Conservation (phyloP, 2,113 vertebrate genomes). For the Camelus dromedarius region DNA sequence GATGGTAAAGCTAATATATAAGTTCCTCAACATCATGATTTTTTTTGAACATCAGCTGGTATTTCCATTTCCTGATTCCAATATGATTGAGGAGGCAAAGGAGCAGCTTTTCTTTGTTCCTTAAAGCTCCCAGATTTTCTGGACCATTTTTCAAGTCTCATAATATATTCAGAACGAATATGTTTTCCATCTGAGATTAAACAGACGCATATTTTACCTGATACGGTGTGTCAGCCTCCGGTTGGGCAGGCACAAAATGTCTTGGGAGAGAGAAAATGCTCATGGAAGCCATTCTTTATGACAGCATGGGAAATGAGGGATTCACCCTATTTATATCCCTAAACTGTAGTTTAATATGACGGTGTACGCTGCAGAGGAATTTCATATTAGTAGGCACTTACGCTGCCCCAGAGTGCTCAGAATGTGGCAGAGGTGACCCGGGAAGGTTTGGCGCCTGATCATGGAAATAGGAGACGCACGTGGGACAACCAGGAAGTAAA, state of each 20-base stretch:
- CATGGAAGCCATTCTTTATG: background rate
- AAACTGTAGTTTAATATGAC: background rate
- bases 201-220: background rate
- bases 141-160: background rate
- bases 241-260: background rate
- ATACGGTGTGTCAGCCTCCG: background rate
- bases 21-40: background rate
- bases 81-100: background rate
- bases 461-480: background rate
- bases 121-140: background rate
- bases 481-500: background rate
- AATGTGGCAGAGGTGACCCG: background rate
- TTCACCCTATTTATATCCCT: background rate
- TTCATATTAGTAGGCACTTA: background rate
- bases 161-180: background rate
- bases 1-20: background rate
- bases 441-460: background rate
- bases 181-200: background rate
- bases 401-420: background rate
- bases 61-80: background rate
- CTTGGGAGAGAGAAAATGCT: background rate
- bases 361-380: background rate
- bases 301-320: background rate
- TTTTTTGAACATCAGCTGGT: background rate
- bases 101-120: background rate